Base-by-base conservation (phyloP, 92 coral and sea anemone genomes). In the Bergia puertoricense region DNA sequence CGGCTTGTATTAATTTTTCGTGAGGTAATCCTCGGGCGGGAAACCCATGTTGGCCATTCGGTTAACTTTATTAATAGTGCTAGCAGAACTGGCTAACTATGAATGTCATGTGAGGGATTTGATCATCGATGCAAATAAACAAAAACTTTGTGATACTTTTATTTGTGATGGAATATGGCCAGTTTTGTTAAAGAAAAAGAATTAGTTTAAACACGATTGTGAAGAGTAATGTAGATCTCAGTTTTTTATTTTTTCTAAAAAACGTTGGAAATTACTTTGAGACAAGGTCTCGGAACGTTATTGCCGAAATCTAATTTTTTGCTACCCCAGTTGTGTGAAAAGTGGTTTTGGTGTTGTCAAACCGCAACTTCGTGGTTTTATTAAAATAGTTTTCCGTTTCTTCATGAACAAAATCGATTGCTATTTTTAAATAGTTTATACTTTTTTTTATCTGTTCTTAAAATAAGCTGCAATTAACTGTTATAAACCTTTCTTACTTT, bases 91-190 rank as follows among this genome's bases (percentile, higher is more conserved):
- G 7, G 1, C 69, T 3, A 2, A 2, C 68, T 62, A 15, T 44
- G 79, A 51, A 76, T 76, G 48, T 76, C 80, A 76, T 42, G 54
- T 76, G 80, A 76, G 80, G 54, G 14, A 42, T 42, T 75, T 45
- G 16, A n/a, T 76, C 80, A 42, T 76, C 54, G 80, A 16, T 42
- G 80, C 13, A 76, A 42, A 42, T 76, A 76, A 42, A 76, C 46
- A 42, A 76, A 54, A 15, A 36, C 54, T 4, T 15, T 59, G 0
- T 3, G n/a, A 16, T 16, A 15, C 0, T 2, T 59, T 16, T 3
- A 62, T 16, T 62, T 62, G 68, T 62, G 30, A 22, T 62, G 69
- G 69, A 62, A 18, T 62, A 8, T 4, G 69, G 13, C 1, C 23
- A 62, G 69, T 3, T 22, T 54, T 54, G 59, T 54, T 0, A 11